These are phyloP conservation scores for Hormaphis cornu DNA, from an alignment of 1,140 invertebrate species.

Conservation along the genomic window DNA sequence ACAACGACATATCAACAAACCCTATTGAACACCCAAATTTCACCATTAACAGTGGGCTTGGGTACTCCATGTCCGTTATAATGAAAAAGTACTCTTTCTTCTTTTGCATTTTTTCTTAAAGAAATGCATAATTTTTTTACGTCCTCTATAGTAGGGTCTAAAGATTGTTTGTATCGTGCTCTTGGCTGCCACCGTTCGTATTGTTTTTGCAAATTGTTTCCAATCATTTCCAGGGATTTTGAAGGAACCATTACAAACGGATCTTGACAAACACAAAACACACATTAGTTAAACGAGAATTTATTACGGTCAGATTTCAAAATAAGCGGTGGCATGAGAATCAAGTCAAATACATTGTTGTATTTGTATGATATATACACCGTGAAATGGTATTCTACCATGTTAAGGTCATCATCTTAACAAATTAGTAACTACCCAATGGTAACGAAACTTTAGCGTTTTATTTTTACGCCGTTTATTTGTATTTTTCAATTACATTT, in stretches of 20 bases:
- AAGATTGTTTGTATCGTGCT: slow-evolving; percentile 88
- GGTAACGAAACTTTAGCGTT: no score
- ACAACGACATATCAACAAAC: slow-evolving; percentile 46
- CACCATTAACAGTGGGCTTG: slow-evolving; percentile 92
- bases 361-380: not conserved
- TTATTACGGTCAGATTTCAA: not conserved
- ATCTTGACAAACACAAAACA: slow-evolving; percentile 47
- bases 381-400: not conserved
- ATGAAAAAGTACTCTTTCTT: slow-evolving; percentile 97
- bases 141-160: slow-evolving; percentile 96
- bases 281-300: not conserved
- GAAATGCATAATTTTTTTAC: slow-evolving; percentile 95
- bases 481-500: no score
- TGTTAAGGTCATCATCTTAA: not conserved
- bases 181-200: slow-evolving; percentile 97
- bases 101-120: slow-evolving; percentile 93
- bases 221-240: slow-evolving; percentile 89
- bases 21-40: slow-evolving; percentile 99
- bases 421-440: no score
- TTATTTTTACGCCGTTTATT: no score
- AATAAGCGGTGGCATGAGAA: no score
- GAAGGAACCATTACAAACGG: slow-evolving; percentile 75
- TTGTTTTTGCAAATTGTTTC: slow-evolving; percentile 83
- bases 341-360: no score
- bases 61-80: slow-evolving; percentile 99